Conservation (phyloP, 2,113 vertebrate species). For the Aptenodytes forsteri region DNA sequence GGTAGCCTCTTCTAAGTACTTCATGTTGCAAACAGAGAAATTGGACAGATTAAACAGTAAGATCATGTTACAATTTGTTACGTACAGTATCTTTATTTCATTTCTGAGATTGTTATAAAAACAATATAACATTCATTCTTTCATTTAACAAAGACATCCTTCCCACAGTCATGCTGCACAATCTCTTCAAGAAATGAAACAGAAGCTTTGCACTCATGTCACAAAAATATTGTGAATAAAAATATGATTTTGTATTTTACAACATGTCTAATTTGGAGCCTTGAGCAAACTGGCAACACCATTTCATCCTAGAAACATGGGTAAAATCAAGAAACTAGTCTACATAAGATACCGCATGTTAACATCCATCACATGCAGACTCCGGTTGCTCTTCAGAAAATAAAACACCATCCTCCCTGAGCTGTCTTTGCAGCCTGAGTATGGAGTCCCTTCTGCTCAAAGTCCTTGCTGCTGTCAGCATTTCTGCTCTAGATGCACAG, state of each 20-base stretch:
- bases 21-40: not conserved
- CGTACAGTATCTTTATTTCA: not conserved
- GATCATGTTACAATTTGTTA: not conserved
- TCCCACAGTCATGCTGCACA: not conserved
- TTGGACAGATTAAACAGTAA: not conserved
- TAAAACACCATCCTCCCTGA: not conserved
- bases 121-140: not conserved
- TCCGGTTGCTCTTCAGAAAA: not conserved
- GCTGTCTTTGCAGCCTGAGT: not conserved
- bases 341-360: not conserved
- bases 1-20: not conserved
- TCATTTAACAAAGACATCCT: not conserved
- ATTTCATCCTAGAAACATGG: not conserved
- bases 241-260: not conserved
- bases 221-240: conserved; percentile 42
- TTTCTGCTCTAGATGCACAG: not conserved
- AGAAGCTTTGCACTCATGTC: not conserved
- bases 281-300: not conserved
- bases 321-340: not conserved
- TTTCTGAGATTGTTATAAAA: not conserved
- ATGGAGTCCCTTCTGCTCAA: not conserved
- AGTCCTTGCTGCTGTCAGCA: not conserved
- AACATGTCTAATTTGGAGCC: not conserved
- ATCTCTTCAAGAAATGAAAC: not conserved
- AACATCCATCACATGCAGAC: not conserved